A percentile compares a stretch with the other conserved stretches of the same genome.
phyloP scores from a whole-genome alignment of 2,797 vertebrate genomes.

The Crocidura indochinensis region DNA sequence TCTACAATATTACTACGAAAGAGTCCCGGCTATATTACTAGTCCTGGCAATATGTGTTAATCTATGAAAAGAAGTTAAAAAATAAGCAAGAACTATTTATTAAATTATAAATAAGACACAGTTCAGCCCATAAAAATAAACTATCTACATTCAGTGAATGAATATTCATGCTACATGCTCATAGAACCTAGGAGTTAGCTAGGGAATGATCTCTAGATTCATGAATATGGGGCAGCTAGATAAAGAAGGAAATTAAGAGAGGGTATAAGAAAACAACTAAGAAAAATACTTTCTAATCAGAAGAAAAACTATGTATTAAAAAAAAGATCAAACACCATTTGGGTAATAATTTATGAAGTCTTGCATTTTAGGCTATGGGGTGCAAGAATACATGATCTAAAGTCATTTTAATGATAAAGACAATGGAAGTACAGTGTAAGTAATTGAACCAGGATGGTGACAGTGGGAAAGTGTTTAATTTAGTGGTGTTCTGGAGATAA shows the following conservation, averaged over 20 bases:
- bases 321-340: neutral
- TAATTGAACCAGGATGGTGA: neutral
- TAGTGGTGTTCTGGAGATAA: neutral
- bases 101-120: neutral
- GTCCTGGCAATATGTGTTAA: neutral
- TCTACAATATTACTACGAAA: neutral
- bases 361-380: neutral
- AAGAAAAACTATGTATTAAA: neutral
- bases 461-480: neutral
- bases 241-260: neutral
- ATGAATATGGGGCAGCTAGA: neutral
- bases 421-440: fast-evolving
- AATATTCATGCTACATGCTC: neutral
- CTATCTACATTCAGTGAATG: neutral
- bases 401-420: neutral
- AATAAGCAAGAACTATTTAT: neutral
- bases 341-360: neutral
- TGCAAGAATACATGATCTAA: neutral
- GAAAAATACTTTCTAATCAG: neutral
- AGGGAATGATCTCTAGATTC: neutral
- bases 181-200: neutral
- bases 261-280: neutral
- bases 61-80: neutral
- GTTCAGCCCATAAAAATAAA: neutral
- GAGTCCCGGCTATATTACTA: neutral